Base-by-base conservation (phyloP, 1,140 invertebrate species). In the Dendrolimus kikuchii region DNA sequence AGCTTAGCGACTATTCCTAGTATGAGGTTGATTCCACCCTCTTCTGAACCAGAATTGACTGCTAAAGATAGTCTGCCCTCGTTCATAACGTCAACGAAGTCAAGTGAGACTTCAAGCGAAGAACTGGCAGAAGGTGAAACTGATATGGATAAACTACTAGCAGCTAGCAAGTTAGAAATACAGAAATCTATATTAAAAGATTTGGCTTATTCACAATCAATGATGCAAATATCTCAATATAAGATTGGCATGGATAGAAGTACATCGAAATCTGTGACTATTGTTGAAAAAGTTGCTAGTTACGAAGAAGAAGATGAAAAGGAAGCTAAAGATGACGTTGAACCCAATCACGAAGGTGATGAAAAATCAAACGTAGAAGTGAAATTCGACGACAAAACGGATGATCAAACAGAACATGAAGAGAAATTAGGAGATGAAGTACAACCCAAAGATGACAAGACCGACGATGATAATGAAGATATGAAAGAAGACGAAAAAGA, bases 141-240 rank as follows among this genome's bases (percentile, higher is more conserved):
- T n/a, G 72, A 80, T 53, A 71, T 86, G 4, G 72, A 77, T 49
- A 71, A 73, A 37, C 62, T 73, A 55, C 59, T 81, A 44, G 77
- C 68, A 46, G 76, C 60, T 0, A 84, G 82, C 59, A 84, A 84
- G 60, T 37, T 77, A n/a, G 77, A 82, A 55, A 77, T 82, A 38
- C 79, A 86, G 46, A 82, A 80, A 53, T 81, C 77, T 6, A 78
- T 84, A 40, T 57, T 81, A 46, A 79, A 73, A 66, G 82, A 86
- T 55, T 59, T 86, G 10, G 72, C 66, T 38, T 77, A 76, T 51
- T 77, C 77, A 9, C 71, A 77, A 65, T 66, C 65, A 54, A 55
- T 59, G 8, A 36, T 72, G 37, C 49, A 66, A 43, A 23, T 23
- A 23, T 77, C 77, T 7, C 68, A 75, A 53, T 54, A 64, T 23